Conservation (phyloP, 2,113 vertebrate genomes). For the Peromyscus polionotus region DNA sequence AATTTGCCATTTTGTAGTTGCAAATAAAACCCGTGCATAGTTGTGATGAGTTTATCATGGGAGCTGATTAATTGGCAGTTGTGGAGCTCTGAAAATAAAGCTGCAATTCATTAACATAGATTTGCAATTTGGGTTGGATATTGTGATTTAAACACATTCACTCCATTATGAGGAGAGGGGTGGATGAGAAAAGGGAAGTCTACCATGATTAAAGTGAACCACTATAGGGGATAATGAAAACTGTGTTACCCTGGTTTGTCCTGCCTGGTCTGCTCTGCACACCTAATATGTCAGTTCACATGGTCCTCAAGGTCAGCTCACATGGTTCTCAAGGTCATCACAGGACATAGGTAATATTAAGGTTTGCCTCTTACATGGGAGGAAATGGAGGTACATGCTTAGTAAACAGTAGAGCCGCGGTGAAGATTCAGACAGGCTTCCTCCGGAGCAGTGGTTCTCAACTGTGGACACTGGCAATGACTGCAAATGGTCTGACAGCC, state of each 20-base stretch:
- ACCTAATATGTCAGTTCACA: background rate
- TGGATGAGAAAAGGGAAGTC: conserved; percentile 43
- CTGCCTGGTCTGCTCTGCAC: background rate
- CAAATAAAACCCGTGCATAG: conserved; percentile 70
- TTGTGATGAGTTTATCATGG: conserved; percentile 67
- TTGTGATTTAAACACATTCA: conserved; percentile 67
- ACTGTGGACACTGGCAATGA: background rate
- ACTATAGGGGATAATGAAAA: background rate
- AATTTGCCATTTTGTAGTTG: conserved; percentile 72
- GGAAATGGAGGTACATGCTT: background rate
- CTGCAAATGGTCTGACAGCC: background rate
- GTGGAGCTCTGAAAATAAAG: conserved; percentile 69
- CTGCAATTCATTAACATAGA: conserved; percentile 72
- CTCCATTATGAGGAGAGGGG: background rate
- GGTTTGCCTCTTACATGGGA: background rate
- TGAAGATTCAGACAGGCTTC: background rate
- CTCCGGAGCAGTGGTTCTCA: background rate
- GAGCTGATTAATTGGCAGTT: conserved; percentile 80
- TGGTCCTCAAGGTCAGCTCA: background rate
- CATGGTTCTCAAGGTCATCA: background rate
- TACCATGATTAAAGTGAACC: background rate
- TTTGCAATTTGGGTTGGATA: conserved; percentile 56
- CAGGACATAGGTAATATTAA: background rate
- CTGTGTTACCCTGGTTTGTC: background rate
- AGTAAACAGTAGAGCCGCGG: background rate